Evolutionary conservation across 92 coral and sea anemone species (phyloP).

Genomic region (Palythoa grandiflora): DNA sequence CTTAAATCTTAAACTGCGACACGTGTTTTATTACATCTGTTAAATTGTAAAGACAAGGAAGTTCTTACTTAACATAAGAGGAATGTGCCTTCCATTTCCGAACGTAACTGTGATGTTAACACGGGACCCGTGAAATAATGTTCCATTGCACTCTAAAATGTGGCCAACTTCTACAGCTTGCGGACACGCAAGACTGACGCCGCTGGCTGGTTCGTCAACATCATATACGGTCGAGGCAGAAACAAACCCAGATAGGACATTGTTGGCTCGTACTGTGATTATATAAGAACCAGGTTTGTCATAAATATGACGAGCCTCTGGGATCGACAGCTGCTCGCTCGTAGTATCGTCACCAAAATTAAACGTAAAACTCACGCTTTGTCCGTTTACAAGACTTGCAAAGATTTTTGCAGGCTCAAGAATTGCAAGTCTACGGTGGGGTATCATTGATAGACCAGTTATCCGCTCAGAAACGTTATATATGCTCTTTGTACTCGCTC

Average conservation of each 20-base stretch:
- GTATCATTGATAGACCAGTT: constrained; percentile 69
- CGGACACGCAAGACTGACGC: constrained; percentile 76
- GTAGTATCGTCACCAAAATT: constrained; percentile 81
- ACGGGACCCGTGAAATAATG: constrained; percentile 78
- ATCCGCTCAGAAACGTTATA: constrained; percentile 81
- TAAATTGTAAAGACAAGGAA: neutral
- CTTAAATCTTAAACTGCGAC: too few relatives aligned
- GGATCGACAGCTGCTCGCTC: constrained; percentile 46
- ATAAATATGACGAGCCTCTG: constrained; percentile 69
- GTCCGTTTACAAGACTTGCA: constrained; percentile 74
- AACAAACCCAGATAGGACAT: constrained; percentile 68
- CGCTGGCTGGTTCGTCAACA: constrained; percentile 71
- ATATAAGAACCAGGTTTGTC: constrained; percentile 86
- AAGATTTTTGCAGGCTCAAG: constrained; percentile 63
- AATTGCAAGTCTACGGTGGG: constrained; percentile 51
- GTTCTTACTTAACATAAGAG: constrained; percentile 78
- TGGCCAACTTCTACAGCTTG: constrained; percentile 75
- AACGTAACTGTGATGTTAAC: constrained; percentile 75
- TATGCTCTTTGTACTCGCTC: constrained; percentile 66
- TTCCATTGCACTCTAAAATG: constrained; percentile 82
- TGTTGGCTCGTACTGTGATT: constrained; percentile 73
- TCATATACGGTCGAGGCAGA: constrained; percentile 68
- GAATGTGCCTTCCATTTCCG: constrained; percentile 71
- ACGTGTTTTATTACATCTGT: neutral
- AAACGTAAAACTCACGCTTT: constrained; percentile 67